Conservation (phyloP, 2,113 vertebrate genomes). For the Nibea coibor region DNA sequence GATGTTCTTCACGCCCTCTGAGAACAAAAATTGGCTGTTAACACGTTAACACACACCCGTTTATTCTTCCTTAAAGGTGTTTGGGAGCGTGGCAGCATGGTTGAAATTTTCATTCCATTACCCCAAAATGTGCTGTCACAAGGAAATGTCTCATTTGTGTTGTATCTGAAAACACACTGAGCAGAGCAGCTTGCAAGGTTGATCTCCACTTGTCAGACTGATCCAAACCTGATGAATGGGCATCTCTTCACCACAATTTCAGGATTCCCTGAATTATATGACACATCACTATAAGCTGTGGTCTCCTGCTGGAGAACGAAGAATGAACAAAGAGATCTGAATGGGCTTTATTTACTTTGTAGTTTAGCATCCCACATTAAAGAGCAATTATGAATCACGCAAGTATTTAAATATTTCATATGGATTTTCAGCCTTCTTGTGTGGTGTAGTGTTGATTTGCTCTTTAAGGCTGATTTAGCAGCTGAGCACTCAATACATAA, state of each 20-base stretch:
- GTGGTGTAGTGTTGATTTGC: not conserved
- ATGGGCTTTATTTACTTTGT: slow-evolving; percentile 11
- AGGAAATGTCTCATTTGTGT: not conserved
- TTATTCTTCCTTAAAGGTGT: not conserved
- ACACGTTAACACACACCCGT: not conserved
- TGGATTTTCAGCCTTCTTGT: not conserved
- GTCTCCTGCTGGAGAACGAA: slow-evolving; percentile 10
- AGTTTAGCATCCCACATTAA: slow-evolving; percentile 23
- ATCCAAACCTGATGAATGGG: not conserved
- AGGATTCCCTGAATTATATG: slow-evolving; percentile 19
- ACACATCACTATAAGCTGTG: slow-evolving; percentile 13
- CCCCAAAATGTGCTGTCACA: not conserved
- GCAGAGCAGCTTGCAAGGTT: not conserved
- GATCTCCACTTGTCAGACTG: slow-evolving; percentile 11
- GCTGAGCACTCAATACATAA: not conserved
- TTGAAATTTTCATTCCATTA: not conserved
- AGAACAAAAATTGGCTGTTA: slow-evolving; percentile 11
- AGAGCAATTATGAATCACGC: slow-evolving; percentile 6
- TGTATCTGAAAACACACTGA: not conserved
- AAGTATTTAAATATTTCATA: slow-evolving; percentile 1
- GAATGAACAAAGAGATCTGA: slow-evolving; percentile 14
- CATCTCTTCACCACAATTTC: slow-evolving; percentile 1
- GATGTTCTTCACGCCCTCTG: slow-evolving; percentile 92
- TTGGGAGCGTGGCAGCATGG: not conserved
- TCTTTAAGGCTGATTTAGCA: slow-evolving; percentile 9